phyloP scores from a whole-genome alignment of 2,113 vertebrate species.

The Calypte anna region DNA sequence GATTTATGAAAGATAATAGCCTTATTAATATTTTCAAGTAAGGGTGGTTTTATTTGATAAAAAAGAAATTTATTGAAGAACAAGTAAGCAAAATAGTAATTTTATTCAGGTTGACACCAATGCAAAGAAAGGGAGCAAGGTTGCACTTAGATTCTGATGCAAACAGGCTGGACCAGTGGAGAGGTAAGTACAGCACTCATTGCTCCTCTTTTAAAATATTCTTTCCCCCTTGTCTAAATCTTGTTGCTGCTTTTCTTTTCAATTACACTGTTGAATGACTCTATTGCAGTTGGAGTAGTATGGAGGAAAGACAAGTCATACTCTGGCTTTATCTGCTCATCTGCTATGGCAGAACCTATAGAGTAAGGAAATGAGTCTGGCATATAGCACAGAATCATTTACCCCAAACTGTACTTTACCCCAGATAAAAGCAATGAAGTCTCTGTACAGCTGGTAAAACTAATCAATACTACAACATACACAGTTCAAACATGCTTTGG shows the following conservation, averaged over 20 bases:
- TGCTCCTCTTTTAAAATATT: background rate
- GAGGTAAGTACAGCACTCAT: rapidly evolving
- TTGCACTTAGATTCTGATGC: background rate
- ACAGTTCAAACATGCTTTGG: background rate
- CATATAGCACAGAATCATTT: background rate
- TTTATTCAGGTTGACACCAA: background rate
- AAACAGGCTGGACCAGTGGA: background rate
- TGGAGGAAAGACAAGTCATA: background rate
- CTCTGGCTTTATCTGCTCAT: background rate
- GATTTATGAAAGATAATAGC: background rate
- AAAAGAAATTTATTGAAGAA: background rate
- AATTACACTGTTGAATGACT: background rate
- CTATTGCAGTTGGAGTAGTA: background rate
- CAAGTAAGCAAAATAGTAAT: background rate
- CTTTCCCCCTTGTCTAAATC: background rate
- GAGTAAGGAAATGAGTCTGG: background rate
- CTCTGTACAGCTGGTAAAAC: background rate
- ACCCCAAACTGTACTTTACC: background rate
- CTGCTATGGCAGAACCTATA: background rate
- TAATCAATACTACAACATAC: background rate
- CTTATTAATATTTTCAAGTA: background rate
- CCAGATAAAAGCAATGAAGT: background rate
- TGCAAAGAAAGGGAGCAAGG: background rate
- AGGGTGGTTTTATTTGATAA: background rate
- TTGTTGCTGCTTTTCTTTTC: background rate